phyloP scores from a whole-genome alignment of 2,113 vertebrate genomes.

The Haemorhous mexicanus region DNA sequence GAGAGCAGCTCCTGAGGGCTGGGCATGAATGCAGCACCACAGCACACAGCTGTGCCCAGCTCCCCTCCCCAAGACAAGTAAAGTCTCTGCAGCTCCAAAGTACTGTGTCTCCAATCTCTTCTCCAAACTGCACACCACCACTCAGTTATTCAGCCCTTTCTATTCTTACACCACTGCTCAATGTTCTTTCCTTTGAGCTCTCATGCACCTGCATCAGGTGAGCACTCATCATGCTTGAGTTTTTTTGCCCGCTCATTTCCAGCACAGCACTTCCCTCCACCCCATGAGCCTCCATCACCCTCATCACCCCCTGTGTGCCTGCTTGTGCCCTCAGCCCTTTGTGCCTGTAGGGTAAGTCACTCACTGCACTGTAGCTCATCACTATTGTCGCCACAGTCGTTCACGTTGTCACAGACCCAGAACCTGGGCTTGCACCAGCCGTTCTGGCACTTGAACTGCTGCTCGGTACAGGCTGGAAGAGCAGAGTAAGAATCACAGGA shows the following conservation, averaged over 20 bases:
- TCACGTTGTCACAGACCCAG: conserved; percentile 86
- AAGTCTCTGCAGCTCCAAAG: background rate
- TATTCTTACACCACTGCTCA: background rate
- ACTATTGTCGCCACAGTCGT: conserved; percentile 89
- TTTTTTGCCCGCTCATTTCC: background rate
- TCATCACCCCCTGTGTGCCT: rapidly evolving
- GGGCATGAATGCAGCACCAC: background rate
- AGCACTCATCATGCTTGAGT: background rate
- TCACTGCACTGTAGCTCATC: conserved; percentile 88
- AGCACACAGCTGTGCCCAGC: rapidly evolving
- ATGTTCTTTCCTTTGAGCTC: background rate
- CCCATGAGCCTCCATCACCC: rapidly evolving
- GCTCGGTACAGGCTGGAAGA: conserved; percentile 59
- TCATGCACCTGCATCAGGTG: background rate
- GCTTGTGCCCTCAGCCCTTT: background rate
- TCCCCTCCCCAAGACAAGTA: rapidly evolving
- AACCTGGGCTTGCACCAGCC: conserved; percentile 85
- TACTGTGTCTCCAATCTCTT: background rate
- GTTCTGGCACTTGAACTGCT: conserved; percentile 80
- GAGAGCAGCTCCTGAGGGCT: background rate
- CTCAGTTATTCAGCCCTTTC: background rate
- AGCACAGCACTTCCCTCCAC: background rate
- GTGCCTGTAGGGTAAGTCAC: background rate
- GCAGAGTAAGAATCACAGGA: background rate
- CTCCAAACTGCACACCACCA: background rate